Base-by-base conservation (phyloP, 1,140 invertebrate species). In the Thaumetopoea pityocampa region DNA sequence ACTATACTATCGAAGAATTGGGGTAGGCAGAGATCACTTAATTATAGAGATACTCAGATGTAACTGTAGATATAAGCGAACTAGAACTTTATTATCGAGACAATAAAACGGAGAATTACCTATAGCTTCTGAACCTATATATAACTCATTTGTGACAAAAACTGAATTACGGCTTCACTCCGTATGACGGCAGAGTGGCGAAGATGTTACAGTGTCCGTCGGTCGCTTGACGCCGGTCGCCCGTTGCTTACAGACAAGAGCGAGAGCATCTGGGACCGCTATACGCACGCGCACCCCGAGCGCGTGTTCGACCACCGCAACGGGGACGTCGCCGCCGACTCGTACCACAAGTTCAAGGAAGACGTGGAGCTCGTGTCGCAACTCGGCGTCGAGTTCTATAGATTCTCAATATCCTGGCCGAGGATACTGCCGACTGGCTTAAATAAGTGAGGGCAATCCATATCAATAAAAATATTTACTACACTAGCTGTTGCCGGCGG, bases 401-500 rank as follows among this genome's bases (percentile, higher is more conserved):
- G 89, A 20, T 90, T 91, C 57, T 91, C 90, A 1, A 78, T 90
- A 41, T 86, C 87, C 3, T 90, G 90, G 89, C 32, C 88, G 0
- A 67, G 90, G 36, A 67, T 90, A 8, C 54, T 90, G 6, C 88
- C 89, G 0, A 81, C 64, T 18, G 88, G 89, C 4, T 82, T 74
- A 10, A 44, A 77, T 16, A 84, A 88, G 51, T 68, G 35, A 38
- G 54, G 28, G 3, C n/a, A 5, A 32, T 16, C 14, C 27, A 15
- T 8, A 2, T 17, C 8, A 5, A 1, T 9, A 6, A n/a, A 4
- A 3, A 11, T 4, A 11, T 11, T 27, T n/a, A n/a, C n/a, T n/a
- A n/a, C n/a, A n/a, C n/a, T n/a, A n/a, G n/a, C n/a, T n/a, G n/a
- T n/a, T n/a, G n/a, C n/a, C n/a, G n/a, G n/a, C n/a, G n/a, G n/a